These are phyloP conservation scores for Andinoacara biseriatus DNA, from an alignment of 2,113 vertebrate species.

Conservation along the genomic window DNA sequence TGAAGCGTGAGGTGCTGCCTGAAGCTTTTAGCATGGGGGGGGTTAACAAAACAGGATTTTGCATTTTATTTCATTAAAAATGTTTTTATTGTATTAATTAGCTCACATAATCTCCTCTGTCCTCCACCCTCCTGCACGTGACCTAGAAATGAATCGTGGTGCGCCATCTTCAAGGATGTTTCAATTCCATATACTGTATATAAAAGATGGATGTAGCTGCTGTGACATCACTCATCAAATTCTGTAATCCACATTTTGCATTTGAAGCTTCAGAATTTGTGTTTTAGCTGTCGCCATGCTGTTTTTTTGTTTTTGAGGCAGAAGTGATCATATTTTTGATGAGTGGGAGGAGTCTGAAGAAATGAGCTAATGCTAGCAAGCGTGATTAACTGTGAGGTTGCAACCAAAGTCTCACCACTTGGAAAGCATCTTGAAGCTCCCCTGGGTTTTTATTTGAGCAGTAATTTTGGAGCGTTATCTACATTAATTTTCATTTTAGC, in stretches of 20 bases:
- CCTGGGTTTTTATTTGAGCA: not conserved
- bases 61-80: not conserved
- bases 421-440: not conserved
- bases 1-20: not conserved
- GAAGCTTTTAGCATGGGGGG: not conserved
- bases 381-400: too few species aligned
- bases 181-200: not conserved
- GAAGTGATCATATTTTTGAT: not conserved
- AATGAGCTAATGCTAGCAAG: not conserved
- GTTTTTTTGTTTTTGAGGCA: not conserved
- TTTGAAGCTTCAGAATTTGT: not conserved
- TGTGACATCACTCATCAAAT: not conserved
- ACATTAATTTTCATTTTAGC: not conserved
- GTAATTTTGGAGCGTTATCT: too few species aligned
- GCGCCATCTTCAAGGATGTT: not conserved
- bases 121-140: not conserved
- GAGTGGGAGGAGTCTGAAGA: not conserved
- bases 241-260: not conserved
- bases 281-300: not conserved
- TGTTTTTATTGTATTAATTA: not conserved
- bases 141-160: too few species aligned
- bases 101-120: not conserved
- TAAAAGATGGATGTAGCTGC: not conserved
- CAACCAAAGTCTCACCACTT: not conserved
- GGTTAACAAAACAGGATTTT: not conserved